Conservation (phyloP, 2,113 vertebrate species). For the Galemys pyrenaicus region DNA sequence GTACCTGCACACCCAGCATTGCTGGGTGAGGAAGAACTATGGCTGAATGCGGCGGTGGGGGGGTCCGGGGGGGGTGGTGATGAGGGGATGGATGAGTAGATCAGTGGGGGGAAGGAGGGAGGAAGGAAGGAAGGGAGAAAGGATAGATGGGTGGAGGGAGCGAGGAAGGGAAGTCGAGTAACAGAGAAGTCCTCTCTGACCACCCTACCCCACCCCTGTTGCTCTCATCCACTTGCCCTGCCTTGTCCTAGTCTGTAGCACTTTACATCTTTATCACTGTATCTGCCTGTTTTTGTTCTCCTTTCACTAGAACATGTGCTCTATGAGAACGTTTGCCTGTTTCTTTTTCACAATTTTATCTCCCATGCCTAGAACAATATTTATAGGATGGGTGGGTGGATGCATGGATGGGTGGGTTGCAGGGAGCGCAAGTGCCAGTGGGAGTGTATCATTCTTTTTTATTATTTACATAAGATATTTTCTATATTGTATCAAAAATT, state of each 20-base stretch:
- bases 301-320: not conserved
- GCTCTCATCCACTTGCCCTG: not conserved
- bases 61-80: not conserved
- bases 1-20: too few relatives aligned
- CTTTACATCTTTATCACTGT: not conserved
- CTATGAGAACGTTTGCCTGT: not conserved
- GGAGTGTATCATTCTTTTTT: not conserved
- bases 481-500: not conserved
- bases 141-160: not conserved
- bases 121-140: too few relatives aligned
- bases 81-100: not conserved
- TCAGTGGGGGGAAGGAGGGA: not conserved
- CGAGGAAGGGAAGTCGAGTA: too few relatives aligned
- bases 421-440: not conserved
- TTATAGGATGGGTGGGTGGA: not conserved
- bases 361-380: not conserved
- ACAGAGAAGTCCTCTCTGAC: not conserved
- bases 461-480: not conserved
- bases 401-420: rapidly evolving
- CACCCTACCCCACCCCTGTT: too few relatives aligned
- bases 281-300: not conserved
- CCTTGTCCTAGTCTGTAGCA: not conserved
- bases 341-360: not conserved
- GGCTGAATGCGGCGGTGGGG: not conserved
- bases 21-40: not conserved